A percentile compares a stretch with the other conserved stretches of the same genome.
These are phyloP conservation scores for Yponomeuta sedellus DNA, from an alignment of 2,888 invertebrate species.

Conservation along the genomic window DNA sequence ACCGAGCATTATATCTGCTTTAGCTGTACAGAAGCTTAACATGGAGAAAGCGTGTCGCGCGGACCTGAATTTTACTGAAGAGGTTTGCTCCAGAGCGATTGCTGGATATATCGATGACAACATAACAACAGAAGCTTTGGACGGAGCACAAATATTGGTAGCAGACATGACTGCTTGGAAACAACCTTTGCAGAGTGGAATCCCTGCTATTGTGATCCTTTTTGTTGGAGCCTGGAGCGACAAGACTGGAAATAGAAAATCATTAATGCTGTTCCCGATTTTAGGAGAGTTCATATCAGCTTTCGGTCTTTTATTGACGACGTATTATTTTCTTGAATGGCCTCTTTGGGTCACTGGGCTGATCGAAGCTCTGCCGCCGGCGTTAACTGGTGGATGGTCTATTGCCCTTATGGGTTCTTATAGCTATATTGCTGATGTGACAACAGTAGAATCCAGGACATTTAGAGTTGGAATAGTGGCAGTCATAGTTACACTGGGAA, in stretches of 20 bases:
- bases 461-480: conserved; percentile 78
- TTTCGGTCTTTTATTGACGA: conserved; percentile 67
- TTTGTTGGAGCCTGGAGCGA: conserved; percentile 81
- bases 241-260: conserved; percentile 73
- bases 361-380: conserved; percentile 72
- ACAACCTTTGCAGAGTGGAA: conserved; percentile 68
- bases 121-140: conserved; percentile 46
- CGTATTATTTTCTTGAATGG: conserved; percentile 74
- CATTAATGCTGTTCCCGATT: conserved; percentile 74
- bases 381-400: conserved; percentile 76
- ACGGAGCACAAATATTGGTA: conserved; percentile 56
- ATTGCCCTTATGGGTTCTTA: conserved; percentile 76
- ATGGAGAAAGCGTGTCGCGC: conserved; percentile 76
- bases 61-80: conserved; percentile 65
- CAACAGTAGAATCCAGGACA: conserved; percentile 75
- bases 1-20: conserved; percentile 77
- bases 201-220: conserved; percentile 74
- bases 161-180: conserved; percentile 74
- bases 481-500: conserved; percentile 65
- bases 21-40: conserved; percentile 70
- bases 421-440: conserved; percentile 78
- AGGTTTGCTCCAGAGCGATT: conserved; percentile 63
- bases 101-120: conserved; percentile 44
- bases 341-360: conserved; percentile 71
- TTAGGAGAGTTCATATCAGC: conserved; percentile 72